Evolutionary conservation across 1,140 invertebrate species (phyloP).

Genomic region (Aphelinus certus): DNA sequence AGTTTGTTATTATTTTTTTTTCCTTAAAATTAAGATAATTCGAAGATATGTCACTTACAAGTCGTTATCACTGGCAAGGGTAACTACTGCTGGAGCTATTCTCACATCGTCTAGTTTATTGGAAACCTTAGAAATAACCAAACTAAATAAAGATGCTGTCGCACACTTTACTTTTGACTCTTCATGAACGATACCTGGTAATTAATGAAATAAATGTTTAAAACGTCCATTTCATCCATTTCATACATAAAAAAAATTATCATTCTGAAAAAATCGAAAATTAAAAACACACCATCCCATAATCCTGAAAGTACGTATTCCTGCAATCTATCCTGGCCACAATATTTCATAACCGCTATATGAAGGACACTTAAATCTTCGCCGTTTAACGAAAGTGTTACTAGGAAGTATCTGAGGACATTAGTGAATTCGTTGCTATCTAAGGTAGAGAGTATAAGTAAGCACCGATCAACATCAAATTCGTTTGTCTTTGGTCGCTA

Average conservation of each 20-base stretch:
- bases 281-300: slow-evolving; percentile 71
- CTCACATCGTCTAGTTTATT: slow-evolving; percentile 70
- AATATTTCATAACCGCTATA: slow-evolving; percentile 68
- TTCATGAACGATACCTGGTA: slow-evolving; percentile 72
- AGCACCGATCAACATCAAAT: slow-evolving; percentile 63
- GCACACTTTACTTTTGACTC: slow-evolving; percentile 69
- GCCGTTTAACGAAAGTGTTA: slow-evolving; percentile 58
- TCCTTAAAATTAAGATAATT: neutral
- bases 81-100: slow-evolving; percentile 76
- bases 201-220: neutral
- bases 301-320: slow-evolving; percentile 72
- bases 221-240: no score
- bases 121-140: slow-evolving; percentile 68
- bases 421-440: slow-evolving; percentile 54
- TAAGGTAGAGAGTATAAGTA: slow-evolving; percentile 57
- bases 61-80: slow-evolving; percentile 76
- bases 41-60: slow-evolving; percentile 65
- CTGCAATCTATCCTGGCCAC: slow-evolving; percentile 65
- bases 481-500: slow-evolving; percentile 46
- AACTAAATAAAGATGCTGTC: slow-evolving; percentile 71
- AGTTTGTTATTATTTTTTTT: no score
- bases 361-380: slow-evolving; percentile 65
- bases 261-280: slow-evolving; percentile 32
- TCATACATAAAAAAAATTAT: slow-evolving; percentile 18
- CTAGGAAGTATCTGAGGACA: slow-evolving; percentile 56